Percentiles rank a stretch among this genome's conserved stretches.
Conservation (phyloP, 2,797 vertebrate genomes). For the Ceyx erithaca region DNA sequence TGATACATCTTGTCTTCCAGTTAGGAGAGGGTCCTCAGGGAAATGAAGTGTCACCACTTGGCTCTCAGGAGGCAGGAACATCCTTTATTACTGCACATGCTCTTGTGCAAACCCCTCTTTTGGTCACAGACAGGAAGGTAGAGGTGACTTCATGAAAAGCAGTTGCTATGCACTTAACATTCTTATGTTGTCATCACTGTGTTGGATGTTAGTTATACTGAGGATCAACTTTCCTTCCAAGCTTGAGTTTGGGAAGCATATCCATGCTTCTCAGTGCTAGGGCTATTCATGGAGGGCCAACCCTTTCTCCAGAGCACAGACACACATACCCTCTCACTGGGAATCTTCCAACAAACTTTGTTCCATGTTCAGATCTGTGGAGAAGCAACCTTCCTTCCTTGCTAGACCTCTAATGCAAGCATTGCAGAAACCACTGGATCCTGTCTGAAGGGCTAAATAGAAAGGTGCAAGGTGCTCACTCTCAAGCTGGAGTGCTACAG, state of each 20-base stretch:
- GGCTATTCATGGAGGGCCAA: neutral
- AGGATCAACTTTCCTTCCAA: neutral
- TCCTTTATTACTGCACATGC: fast-evolving
- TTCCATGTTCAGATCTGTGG: neutral
- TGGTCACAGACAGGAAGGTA: neutral
- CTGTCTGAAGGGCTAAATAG: neutral
- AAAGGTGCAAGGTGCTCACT: neutral
- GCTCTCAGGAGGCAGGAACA: neutral
- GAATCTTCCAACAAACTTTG: neutral
- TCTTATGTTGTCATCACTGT: neutral
- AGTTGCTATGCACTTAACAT: neutral
- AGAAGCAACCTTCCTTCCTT: neutral
- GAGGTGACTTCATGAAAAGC: neutral
- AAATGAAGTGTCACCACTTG: neutral
- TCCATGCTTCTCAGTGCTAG: neutral
- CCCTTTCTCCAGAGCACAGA: neutral
- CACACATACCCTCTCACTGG: neutral
- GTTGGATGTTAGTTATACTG: neutral
- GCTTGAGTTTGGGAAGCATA: neutral
- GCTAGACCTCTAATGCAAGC: neutral
- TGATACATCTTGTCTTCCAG: neutral
- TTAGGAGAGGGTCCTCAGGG: neutral
- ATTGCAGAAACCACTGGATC: neutral
- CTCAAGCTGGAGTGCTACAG: neutral
- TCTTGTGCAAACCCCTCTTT: neutral